These are phyloP conservation scores for Parotocinclus haroldoi DNA, from an alignment of 2,797 vertebrate species.

Conservation along the genomic window DNA sequence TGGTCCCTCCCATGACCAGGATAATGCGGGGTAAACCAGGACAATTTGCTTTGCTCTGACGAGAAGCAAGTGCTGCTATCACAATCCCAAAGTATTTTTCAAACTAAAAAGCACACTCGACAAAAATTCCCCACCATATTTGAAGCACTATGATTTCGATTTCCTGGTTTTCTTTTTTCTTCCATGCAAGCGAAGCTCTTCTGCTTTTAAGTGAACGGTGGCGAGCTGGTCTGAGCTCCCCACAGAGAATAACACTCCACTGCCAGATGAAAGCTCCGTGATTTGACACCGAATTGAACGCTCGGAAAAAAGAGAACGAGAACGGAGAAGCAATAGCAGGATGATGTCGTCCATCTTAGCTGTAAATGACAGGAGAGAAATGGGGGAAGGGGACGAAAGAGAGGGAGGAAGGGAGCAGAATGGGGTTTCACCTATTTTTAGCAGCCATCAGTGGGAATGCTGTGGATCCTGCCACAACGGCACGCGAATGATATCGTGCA, in stretches of 20 bases:
- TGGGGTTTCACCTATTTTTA: slow-evolving; percentile 48
- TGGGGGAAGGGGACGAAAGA: slow-evolving; percentile 19
- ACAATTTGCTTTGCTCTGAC: too few relatives aligned
- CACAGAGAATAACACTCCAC: slow-evolving; percentile 15
- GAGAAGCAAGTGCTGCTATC: too few relatives aligned
- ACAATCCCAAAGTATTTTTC: too few relatives aligned
- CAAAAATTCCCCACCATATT: not conserved
- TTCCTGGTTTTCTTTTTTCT: not conserved
- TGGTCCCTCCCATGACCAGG: too few relatives aligned
- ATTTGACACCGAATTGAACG: slow-evolving; percentile 28
- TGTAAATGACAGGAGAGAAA: slow-evolving; percentile 7
- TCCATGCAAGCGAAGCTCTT: not conserved
- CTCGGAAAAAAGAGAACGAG: not conserved
- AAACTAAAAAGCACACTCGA: too few relatives aligned
- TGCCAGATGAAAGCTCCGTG: slow-evolving; percentile 7
- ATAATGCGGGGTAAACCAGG: too few relatives aligned
- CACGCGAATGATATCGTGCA: slow-evolving; percentile 24
- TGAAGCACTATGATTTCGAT: not conserved
- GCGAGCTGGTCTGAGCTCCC: not conserved
- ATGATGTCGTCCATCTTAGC: slow-evolving; percentile 7
- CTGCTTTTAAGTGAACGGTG: not conserved
- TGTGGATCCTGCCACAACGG: slow-evolving; percentile 36
- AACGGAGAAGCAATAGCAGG: not conserved
- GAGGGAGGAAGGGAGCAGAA: slow-evolving; percentile 10
- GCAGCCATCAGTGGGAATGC: slow-evolving; percentile 49